A percentile compares a stretch with the other conserved stretches of the same genome.
These are phyloP conservation scores for Bedellia somnulentella DNA, from an alignment of 2,888 invertebrate species.

Conservation along the genomic window DNA sequence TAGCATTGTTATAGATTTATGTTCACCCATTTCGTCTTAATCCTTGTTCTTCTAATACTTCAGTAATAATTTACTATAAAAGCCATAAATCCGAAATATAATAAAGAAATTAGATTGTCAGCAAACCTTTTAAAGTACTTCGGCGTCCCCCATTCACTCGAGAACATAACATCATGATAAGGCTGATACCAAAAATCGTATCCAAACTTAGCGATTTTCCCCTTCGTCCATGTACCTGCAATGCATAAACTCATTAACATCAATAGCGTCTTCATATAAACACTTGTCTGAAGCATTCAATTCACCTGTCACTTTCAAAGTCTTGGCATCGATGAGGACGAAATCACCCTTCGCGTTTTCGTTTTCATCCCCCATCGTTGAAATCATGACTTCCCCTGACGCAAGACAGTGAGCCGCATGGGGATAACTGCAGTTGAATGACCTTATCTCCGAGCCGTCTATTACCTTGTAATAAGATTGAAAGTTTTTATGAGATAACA, in stretches of 20 bases:
- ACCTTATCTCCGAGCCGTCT: constrained; percentile 77
- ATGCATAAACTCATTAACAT: constrained; percentile 1
- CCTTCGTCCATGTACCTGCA: constrained; percentile 75
- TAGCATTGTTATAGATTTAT: no score
- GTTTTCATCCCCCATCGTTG: constrained; percentile 87
- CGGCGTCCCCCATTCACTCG: constrained; percentile 93
- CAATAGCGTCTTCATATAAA: no score
- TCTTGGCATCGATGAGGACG: constrained; percentile 80
- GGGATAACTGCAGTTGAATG: constrained; percentile 78
- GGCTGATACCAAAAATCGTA: constrained; percentile 99
- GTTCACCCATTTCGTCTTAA: no score
- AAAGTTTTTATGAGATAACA: no score
- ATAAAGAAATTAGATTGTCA: no score
- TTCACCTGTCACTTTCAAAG: constrained; percentile 72
- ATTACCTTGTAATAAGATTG: constrained; percentile 62
- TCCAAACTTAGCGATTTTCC: constrained; percentile 72
- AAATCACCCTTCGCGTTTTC: constrained; percentile 87
- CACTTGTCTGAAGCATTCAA: no score
- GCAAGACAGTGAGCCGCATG: constrained; percentile 95
- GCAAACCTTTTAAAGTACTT: constrained; percentile 70
- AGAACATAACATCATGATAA: constrained; percentile 84
- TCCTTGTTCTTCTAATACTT: no score
- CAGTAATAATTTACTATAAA: no score
- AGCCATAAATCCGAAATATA: no score
- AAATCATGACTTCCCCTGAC: constrained; percentile 92